Evolutionary conservation across 1,140 invertebrate genomes (phyloP), one percentile per base, ranked within the genome.

Genomic region (Tetramorium parvispinum): DNA sequence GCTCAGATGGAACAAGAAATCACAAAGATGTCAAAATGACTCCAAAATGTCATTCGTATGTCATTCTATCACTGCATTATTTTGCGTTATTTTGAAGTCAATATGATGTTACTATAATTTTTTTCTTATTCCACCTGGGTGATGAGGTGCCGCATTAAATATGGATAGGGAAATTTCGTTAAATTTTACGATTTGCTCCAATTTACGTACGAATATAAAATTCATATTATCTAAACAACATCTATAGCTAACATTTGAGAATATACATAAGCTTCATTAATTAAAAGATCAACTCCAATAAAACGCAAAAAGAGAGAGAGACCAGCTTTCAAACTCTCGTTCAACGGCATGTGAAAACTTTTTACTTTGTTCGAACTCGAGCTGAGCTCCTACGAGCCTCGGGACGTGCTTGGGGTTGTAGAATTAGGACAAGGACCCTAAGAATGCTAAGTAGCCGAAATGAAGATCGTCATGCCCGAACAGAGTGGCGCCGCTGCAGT

Each of bases 401-500:
- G 10, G 53, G 3, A n/a, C 63, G 6, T 61, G 32, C 32, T 32
- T 4, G 32, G 32, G 32, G 24, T 51, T 49, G 5, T 32, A 32
- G 27, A 8, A 66, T 66, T 43, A 37, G 37, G 10, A 21, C 37
- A 13, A 8, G 37, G n/a, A 43, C n/a, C 53, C 5, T 49, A 18
- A 68, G 21, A 40, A 24, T 7, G 24, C 11, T 21, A 40, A 79
- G 24, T 53, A 32, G 7, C 46, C 77, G 49, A 86, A 83, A 63
- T 21, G 49, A 73, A 27, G 46, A 55, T 16, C 32, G 13, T n/a
- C 8, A 18, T 16, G 32, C 55, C 7, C 49, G n/a, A 73, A 27
- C 37, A 16, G 4, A 27, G 61, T 78, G 71, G 49, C 78, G 51
- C 32, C 66, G 73, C 73, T 21, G 32, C 86, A 75, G 75, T 88